Percentiles rank a stretch among this genome's conserved stretches.
Evolutionary conservation across 2,797 vertebrate species (phyloP).

Genomic region (Sphenodon punctatus): DNA sequence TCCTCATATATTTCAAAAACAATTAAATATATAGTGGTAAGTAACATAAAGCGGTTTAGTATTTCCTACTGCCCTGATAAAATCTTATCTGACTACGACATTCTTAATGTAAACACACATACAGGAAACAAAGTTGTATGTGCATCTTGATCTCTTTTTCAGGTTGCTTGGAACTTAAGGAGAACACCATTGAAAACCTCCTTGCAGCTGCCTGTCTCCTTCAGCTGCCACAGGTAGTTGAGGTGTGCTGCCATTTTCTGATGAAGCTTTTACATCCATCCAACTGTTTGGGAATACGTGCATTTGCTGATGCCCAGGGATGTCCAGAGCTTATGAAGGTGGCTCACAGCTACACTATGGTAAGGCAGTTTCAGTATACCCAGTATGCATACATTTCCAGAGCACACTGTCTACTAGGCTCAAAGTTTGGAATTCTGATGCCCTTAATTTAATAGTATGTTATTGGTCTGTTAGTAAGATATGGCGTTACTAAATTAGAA

Average conservation of each 20-base stretch:
- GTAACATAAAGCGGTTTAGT: background rate
- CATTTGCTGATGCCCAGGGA: conserved; percentile 82
- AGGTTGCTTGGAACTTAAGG: conserved; percentile 81
- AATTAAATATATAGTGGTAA: no score
- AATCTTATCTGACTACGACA: rapidly evolving
- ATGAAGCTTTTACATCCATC: conserved; percentile 83
- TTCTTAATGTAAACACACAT: background rate
- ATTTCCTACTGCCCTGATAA: background rate
- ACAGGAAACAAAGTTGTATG: background rate
- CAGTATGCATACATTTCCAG: background rate
- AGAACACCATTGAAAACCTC: conserved; percentile 82
- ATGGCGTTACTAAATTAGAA: no score
- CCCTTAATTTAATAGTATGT: no score
- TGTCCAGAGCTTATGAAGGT: conserved; percentile 82
- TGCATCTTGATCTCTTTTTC: background rate
- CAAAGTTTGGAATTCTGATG: no score
- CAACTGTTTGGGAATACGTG: conserved; percentile 81
- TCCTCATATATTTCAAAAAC: background rate
- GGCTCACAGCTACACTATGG: conserved; percentile 83
- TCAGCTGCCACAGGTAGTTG: conserved; percentile 81
- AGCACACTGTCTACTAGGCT: no score
- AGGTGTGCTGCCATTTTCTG: conserved; percentile 82
- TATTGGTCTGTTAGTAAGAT: no score
- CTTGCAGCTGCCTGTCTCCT: conserved; percentile 80
- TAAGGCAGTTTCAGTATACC: conserved; percentile 54